phyloP scores from a whole-genome alignment of 2,113 vertebrate genomes.

The Odontophorus gujanensis region DNA sequence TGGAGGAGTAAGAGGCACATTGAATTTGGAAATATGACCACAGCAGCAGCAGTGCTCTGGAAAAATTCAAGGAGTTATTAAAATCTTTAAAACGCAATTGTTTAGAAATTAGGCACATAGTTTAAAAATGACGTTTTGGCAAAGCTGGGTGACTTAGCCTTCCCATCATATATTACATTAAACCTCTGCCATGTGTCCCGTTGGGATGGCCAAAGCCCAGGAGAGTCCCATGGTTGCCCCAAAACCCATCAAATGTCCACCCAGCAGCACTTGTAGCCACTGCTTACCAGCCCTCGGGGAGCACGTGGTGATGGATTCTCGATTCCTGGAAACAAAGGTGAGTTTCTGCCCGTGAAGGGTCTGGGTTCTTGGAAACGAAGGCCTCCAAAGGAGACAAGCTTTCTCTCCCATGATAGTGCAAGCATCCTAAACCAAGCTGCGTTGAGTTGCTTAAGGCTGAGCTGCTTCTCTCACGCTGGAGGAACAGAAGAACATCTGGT shows the following conservation, averaged over 20 bases:
- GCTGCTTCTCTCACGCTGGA: slow-evolving; percentile 64
- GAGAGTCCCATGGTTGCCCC: neutral
- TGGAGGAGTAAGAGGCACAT: slow-evolving; percentile 25
- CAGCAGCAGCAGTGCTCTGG: slow-evolving; percentile 41
- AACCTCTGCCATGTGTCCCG: neutral
- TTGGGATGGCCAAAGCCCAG: neutral
- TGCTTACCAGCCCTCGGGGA: neutral
- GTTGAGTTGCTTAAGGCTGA: slow-evolving; percentile 37
- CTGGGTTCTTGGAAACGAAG: neutral
- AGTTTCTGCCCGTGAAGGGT: neutral
- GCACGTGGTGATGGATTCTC: neutral
- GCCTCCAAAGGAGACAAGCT: neutral
- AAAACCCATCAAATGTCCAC: neutral
- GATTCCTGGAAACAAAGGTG: neutral
- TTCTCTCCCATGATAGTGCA: slow-evolving; percentile 22
- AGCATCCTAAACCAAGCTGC: slow-evolving; percentile 4
- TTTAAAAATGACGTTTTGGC: slow-evolving; percentile 31
- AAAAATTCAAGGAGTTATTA: slow-evolving; percentile 62
- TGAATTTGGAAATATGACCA: slow-evolving; percentile 57
- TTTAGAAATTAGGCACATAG: slow-evolving; percentile 45
- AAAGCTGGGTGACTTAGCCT: neutral
- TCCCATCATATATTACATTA: neutral
- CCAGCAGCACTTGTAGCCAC: neutral
- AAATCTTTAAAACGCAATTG: slow-evolving; percentile 52
- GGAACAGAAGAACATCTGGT: slow-evolving; percentile 72